A percentile compares a stretch with the other conserved stretches of the same genome.
phyloP scores from a whole-genome alignment of 2,113 vertebrate species.

The Telmatochromis sp. region DNA sequence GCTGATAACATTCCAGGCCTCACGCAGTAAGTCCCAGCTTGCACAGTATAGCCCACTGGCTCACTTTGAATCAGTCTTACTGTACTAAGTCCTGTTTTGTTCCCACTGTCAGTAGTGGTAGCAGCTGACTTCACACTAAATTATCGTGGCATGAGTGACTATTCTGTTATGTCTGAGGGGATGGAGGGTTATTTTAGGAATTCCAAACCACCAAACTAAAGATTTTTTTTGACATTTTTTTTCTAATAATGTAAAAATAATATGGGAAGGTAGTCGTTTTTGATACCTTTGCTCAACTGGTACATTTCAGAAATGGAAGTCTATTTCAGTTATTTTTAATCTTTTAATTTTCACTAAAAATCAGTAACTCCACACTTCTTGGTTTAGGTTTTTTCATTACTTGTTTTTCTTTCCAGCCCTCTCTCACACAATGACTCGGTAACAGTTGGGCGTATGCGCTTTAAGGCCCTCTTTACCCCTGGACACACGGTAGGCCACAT shows the following conservation, averaged over 20 bases:
- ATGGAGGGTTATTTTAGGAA: not conserved
- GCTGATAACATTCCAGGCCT: conserved; percentile 88
- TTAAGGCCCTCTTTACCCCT: conserved; percentile 85
- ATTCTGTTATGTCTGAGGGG: not conserved
- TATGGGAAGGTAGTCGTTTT: not conserved
- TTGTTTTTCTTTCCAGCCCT: conserved; percentile 65
- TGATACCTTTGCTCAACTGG: not conserved
- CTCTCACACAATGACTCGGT: conserved; percentile 82
- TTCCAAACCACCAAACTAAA: not conserved
- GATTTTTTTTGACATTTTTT: not conserved
- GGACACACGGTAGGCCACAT: conserved; percentile 95
- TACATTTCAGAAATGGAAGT: not conserved
- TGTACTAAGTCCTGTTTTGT: not conserved
- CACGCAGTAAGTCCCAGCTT: conserved; percentile 80
- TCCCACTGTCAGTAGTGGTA: not conserved
- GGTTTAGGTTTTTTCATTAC: not conserved
- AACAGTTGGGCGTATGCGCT: conserved; percentile 79
- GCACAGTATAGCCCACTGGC: not conserved
- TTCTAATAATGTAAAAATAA: too few species aligned
- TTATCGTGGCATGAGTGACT: not conserved
- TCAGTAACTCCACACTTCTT: not conserved
- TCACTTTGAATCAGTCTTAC: not conserved
- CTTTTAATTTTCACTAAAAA: not conserved
- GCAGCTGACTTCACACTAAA: conserved; percentile 25
- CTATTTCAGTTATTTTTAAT: not conserved